A percentile compares a stretch with the other conserved stretches of the same genome.
These are phyloP conservation scores for Cisticola juncidis DNA, from an alignment of 2,113 vertebrate genomes.

Conservation along the genomic window DNA sequence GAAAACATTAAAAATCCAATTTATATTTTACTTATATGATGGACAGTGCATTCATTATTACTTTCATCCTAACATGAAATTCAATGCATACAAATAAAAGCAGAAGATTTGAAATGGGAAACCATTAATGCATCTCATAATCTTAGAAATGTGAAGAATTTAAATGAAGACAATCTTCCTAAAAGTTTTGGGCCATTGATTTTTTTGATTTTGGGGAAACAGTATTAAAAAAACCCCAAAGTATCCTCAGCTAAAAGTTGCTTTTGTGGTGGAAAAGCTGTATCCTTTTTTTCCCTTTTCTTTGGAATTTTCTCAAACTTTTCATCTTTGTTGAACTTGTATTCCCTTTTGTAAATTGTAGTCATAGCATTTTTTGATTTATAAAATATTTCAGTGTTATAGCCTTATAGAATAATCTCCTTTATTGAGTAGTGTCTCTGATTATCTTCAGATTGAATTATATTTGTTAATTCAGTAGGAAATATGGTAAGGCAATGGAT, in stretches of 20 bases:
- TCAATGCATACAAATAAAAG: neutral
- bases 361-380: neutral
- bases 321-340: neutral
- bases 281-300: neutral
- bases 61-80: neutral
- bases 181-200: neutral
- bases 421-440: neutral
- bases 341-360: neutral
- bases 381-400: neutral
- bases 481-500: neutral
- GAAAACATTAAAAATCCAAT: neutral
- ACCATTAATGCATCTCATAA: neutral
- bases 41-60: too few species aligned
- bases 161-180: neutral
- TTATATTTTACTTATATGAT: neutral
- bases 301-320: neutral
- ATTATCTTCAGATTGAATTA: neutral
- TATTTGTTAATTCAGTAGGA: neutral
- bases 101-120: neutral
- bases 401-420: neutral
- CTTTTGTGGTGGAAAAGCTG: neutral
- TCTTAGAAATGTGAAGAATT: neutral
- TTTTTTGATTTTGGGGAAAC: neutral
- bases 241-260: neutral
- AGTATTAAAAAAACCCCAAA: neutral